Evolutionary conservation across 2,113 vertebrate species (phyloP), one percentile per base, ranked within the genome.

Genomic region (Tetrax tetrax): DNA sequence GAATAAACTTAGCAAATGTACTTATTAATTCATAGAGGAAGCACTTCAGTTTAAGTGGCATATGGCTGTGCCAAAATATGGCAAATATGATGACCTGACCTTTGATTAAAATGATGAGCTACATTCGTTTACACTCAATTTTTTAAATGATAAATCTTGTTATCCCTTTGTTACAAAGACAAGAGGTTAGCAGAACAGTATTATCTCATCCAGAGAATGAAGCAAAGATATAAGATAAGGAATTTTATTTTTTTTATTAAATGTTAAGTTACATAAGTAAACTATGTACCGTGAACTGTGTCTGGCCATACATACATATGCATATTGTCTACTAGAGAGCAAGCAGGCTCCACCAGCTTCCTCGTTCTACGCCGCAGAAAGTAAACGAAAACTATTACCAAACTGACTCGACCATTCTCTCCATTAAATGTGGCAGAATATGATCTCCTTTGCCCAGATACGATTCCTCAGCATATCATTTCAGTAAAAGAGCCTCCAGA

Each of bases 181-280:
- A 95, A 97, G 95, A 96, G 95, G 78, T 97, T 95, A 96, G 70
- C 43, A 66, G 27, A 82, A 43, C 29, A 76, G 20, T 50, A 97
- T 97, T 98, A 96, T 96, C 93, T 97, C 92, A 95, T 94, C 76
- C 92, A 93, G 56, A 74, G 77, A 72, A 89, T 86, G 31, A 95
- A 96, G 91, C 70, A 87, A 87, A 97, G 85, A 77, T 74, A 96
- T 48, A 91, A 23, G 60, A 51, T 70, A 68, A 97, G 50, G 61
- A 94, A 83, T 48, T 20, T 10, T 90, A 94, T 56, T 20, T 10
- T 90, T 95, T 56, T 27, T 0, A 6, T 54, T 86, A 76, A 94
- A 86, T 72, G 86, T 90, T 87, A 92, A 94, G 59, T 90, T 74
- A 70, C 20, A 2, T 57, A 96, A 97, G 79, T 79, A 93, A 96